Percentiles rank a stretch among this genome's conserved stretches.
phyloP scores from a whole-genome alignment of 2,113 vertebrate species.

The Sinocyclocheilus anshuiensis region DNA sequence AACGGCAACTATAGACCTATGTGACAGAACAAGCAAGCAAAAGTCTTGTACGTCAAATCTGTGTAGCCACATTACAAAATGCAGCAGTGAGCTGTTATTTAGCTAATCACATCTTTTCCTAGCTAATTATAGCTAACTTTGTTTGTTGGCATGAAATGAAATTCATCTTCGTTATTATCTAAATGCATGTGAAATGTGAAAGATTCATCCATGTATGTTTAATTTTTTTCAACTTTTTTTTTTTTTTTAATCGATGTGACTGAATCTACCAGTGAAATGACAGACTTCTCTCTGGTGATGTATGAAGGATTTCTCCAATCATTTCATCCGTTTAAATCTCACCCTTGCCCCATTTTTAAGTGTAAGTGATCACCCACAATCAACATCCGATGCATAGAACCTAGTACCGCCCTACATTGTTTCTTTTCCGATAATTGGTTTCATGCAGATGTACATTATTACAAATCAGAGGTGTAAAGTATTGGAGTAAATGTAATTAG shows the following conservation, averaged over 20 bases:
- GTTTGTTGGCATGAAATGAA: neutral
- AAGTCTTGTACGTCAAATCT: conserved; percentile 16
- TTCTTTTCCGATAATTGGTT: neutral
- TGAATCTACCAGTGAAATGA: neutral
- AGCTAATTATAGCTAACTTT: neutral
- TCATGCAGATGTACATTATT: too few species aligned
- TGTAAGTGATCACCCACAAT: neutral
- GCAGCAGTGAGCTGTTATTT: conserved; percentile 2
- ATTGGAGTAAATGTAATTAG: too few species aligned
- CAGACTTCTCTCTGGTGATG: neutral
- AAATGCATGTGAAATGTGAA: neutral
- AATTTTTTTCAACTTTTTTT: too few species aligned
- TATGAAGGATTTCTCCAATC: neutral
- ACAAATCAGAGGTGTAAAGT: too few species aligned
- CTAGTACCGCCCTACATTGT: neutral
- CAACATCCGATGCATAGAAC: neutral
- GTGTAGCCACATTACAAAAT: conserved; percentile 18
- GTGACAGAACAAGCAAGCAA: conserved; percentile 20
- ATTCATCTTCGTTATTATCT: neutral
- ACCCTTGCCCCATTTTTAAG: neutral
- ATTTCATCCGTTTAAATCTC: neutral
- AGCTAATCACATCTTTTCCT: conserved; percentile 6
- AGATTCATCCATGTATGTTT: neutral
- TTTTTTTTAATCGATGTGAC: neutral
- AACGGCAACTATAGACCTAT: neutral